Percentiles rank a stretch among this genome's conserved stretches.
Conservation (phyloP, 1,140 invertebrate species). For the Tetramorium simillimum region DNA sequence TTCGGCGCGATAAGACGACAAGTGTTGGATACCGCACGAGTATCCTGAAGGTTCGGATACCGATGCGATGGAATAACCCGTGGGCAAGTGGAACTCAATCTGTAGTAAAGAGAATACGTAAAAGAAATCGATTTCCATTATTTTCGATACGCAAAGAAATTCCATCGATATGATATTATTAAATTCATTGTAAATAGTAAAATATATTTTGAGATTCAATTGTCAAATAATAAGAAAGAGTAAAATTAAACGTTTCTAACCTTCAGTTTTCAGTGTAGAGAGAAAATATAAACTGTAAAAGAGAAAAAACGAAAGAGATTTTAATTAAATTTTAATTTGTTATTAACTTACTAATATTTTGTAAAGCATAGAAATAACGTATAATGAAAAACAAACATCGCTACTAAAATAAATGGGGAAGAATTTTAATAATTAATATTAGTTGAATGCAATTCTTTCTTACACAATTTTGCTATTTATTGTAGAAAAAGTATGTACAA, state of each 20-base stretch:
- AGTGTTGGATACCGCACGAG: constrained; percentile 41
- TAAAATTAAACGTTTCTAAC: neutral
- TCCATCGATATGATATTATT: neutral
- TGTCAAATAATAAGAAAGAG: neutral
- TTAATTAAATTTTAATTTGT: neutral
- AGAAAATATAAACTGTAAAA: neutral
- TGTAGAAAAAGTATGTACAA: neutral
- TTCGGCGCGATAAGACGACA: constrained; percentile 63
- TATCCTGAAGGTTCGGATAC: constrained; percentile 4
- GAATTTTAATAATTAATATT: neutral
- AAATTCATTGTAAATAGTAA: neutral
- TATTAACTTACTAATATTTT: neutral
- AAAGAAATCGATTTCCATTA: neutral
- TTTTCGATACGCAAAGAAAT: neutral
- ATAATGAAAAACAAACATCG: neutral
- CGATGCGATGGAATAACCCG: constrained; percentile 17
- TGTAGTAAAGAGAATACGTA: constrained; percentile 3
- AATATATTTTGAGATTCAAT: neutral
- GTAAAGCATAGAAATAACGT: neutral
- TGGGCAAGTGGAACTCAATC: neutral
- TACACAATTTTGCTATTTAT: neutral
- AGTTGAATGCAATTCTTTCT: neutral
- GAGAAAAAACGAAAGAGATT: too few species aligned
- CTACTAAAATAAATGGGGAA: neutral
- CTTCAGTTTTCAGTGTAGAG: neutral